Evolutionary conservation across 2,113 vertebrate genomes (phyloP).

Genomic region (Rhombomys opimus): DNA sequence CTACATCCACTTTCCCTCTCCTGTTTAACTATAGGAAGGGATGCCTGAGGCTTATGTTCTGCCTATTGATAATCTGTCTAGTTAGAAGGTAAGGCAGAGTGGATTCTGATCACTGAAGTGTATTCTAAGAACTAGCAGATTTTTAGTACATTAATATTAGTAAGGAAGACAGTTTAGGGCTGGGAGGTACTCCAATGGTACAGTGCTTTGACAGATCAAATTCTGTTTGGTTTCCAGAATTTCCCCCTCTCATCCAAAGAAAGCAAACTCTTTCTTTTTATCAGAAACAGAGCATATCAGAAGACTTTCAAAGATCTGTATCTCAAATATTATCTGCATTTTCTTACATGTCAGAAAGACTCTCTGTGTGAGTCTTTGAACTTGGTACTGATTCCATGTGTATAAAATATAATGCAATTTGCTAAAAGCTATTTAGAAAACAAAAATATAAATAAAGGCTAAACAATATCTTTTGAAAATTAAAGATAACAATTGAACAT

Average conservation of each 20-base stretch:
- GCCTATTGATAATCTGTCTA: background rate
- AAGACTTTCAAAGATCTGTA: constrained; percentile 36
- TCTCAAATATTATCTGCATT: constrained; percentile 37
- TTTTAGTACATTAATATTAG: constrained; percentile 50
- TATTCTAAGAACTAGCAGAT: constrained; percentile 19
- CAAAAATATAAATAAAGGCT: constrained; percentile 23
- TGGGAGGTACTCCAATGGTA: background rate
- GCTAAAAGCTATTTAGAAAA: background rate
- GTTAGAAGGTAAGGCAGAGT: background rate
- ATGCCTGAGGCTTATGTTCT: background rate
- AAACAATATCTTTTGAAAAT: constrained; percentile 29
- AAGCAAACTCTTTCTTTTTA: background rate
- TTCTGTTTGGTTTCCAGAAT: background rate
- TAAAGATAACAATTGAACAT: constrained; percentile 56
- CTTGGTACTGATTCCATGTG: background rate
- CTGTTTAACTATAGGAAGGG: background rate
- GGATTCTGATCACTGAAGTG: constrained; percentile 35
- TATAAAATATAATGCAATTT: constrained; percentile 25
- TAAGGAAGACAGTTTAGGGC: constrained; percentile 30
- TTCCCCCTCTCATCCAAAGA: background rate
- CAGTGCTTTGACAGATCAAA: background rate
- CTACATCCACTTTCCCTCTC: background rate
- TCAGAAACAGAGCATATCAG: background rate
- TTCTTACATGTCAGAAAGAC: background rate
- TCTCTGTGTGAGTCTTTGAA: constrained; percentile 17